phyloP scores from a whole-genome alignment of 1,140 invertebrate species.

The Drosophila funebris region DNA sequence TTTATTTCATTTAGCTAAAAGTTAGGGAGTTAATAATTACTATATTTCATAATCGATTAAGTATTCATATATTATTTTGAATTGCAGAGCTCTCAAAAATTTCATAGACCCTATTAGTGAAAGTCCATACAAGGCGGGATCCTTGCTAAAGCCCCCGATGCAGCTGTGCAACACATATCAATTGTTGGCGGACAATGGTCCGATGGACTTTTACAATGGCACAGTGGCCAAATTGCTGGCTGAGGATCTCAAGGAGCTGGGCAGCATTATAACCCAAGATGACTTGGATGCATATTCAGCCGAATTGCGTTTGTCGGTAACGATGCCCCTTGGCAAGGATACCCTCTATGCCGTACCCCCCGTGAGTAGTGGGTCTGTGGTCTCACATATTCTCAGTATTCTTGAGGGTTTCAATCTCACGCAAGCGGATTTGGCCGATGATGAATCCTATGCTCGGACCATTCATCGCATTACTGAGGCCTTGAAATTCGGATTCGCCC shows the following conservation, averaged over 20 bases:
- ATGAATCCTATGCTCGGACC: neutral
- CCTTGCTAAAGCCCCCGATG: conserved; percentile 79
- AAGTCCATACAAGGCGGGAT: neutral
- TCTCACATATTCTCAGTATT: neutral
- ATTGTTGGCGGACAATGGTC: conserved; percentile 88
- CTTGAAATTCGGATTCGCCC: neutral
- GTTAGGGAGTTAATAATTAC: neutral
- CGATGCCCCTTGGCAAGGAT: neutral
- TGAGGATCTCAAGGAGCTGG: conserved; percentile 88
- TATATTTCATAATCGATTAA: neutral
- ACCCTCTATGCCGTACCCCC: neutral
- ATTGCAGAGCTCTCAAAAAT: neutral
- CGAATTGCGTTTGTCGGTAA: neutral
- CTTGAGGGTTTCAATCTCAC: neutral
- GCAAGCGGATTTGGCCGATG: neutral
- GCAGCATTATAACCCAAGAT: conserved; percentile 89
- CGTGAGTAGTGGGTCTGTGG: neutral
- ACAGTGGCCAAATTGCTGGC: conserved; percentile 87
- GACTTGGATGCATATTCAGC: conserved; percentile 86
- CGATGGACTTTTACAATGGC: conserved; percentile 91
- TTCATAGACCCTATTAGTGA: neutral
- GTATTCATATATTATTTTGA: neutral
- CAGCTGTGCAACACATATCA: conserved; percentile 89
- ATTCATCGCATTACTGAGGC: conserved; percentile 1
- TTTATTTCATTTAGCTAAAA: neutral